Evolutionary conservation across 2,113 vertebrate genomes (phyloP), one percentile per base, ranked within the genome.

Genomic region (Alligator mississippiensis): DNA sequence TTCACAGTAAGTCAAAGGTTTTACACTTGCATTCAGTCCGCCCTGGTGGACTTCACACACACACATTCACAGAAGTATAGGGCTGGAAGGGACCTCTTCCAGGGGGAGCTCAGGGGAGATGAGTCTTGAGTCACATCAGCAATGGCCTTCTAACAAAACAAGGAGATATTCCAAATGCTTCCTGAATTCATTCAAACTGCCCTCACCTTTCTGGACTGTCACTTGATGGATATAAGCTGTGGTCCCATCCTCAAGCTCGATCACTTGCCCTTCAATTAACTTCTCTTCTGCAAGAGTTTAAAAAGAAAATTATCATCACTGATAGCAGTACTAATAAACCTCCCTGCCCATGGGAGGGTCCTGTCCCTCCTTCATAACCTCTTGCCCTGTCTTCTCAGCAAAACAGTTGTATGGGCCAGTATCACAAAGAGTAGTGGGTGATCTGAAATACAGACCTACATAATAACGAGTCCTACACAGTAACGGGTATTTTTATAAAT

Each of bases 201-300:
- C 38, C 97, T 97, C 90, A 99, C 98, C 98, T 98, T 98, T 98
- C 93, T 98, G 97, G 21, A 98, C 94, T 0, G 95, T 98, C 94
- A 98, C 98, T 85, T 98, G 97, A 58, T 98, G 98, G 85, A 98
- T 98, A 62, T 97, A 99, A 6, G 98, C 98, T 4, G 98, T 98
- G 82, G 97, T 98, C n/a, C 98, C 98, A 60, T 98, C 98, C 94
- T 98, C 98, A 8, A 98, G 97, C 87, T 98, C 97, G 94, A 98
- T 97, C 79, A 98, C 97, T 88, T 98, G 98, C 19, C 98, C 98
- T 95, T 98, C 98, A 47, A 98, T 92, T 82, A 98, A 92, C 82
- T 98, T 98, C 91, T 98, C 98, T 96, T 96, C 98, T 98, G 93
- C 62, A 87, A 93, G 25, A 90, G 60, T 57, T 17, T 81, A 77